phyloP scores from a whole-genome alignment of 92 coral and sea anemone genomes.

The Parazoanthus darwini region DNA sequence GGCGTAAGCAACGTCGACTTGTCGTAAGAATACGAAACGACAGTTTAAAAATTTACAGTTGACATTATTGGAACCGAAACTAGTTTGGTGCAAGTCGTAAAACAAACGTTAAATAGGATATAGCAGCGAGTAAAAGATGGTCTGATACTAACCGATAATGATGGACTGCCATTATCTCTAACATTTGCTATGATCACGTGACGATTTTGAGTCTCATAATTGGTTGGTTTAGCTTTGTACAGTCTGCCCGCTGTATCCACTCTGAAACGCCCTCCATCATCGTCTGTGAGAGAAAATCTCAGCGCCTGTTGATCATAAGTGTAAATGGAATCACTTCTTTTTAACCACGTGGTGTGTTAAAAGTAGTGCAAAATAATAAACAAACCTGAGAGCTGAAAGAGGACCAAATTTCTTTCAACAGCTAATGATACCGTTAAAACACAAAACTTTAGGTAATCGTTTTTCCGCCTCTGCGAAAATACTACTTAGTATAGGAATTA shows the following conservation, averaged over 20 bases:
- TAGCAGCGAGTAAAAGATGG: neutral
- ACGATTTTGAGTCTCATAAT: slow-evolving; percentile 77
- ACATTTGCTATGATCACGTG: slow-evolving; percentile 75
- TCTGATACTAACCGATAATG: slow-evolving; percentile 58
- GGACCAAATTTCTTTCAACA: too few relatives aligned
- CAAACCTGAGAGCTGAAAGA: too few relatives aligned
- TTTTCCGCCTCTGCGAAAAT: too few relatives aligned
- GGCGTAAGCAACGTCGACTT: too few relatives aligned
- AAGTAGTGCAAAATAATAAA: too few relatives aligned
- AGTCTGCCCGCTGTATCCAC: slow-evolving; percentile 73
- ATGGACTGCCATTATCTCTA: slow-evolving; percentile 81
- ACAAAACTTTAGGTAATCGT: too few relatives aligned
- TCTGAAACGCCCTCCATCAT: slow-evolving; percentile 83
- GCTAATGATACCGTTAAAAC: too few relatives aligned
- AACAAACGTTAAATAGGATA: neutral
- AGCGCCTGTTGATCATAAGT: slow-evolving; percentile 36
- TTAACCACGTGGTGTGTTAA: neutral
- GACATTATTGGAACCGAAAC: too few relatives aligned
- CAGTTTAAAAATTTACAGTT: too few relatives aligned
- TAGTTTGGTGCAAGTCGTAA: neutral
- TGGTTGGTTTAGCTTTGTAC: slow-evolving; percentile 67
- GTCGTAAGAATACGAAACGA: too few relatives aligned
- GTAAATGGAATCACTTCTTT: neutral
- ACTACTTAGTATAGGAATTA: too few relatives aligned
- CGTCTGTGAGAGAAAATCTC: slow-evolving; percentile 74